Conservation (phyloP, 1,140 invertebrate genomes). For the Caenorhabditis brenneri region DNA sequence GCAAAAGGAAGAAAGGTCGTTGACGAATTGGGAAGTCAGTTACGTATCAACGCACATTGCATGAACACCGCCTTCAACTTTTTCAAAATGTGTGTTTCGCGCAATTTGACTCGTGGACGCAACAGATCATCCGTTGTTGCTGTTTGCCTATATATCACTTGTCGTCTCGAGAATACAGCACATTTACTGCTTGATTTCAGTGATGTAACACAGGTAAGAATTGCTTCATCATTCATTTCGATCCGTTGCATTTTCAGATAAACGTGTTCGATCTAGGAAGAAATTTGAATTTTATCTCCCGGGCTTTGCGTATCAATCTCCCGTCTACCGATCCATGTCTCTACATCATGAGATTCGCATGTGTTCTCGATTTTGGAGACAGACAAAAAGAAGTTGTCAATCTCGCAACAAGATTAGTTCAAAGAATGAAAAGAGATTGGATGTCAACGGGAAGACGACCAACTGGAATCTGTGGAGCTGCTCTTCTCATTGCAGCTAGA, state of each 20-base stretch:
- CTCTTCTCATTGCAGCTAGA: slow-evolving; percentile 87
- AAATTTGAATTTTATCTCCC: slow-evolving; percentile 86
- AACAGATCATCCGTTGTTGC: slow-evolving; percentile 85
- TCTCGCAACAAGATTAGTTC: slow-evolving; percentile 88
- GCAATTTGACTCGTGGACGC: slow-evolving; percentile 86
- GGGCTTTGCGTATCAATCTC: slow-evolving; percentile 88
- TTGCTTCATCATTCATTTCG: neutral
- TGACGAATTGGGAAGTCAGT: slow-evolving; percentile 67
- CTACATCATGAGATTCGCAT: slow-evolving; percentile 91
- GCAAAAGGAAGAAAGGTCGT: slow-evolving; percentile 67
- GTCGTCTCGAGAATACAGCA: slow-evolving; percentile 87
- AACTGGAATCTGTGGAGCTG: slow-evolving; percentile 93
- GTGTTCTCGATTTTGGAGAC: slow-evolving; percentile 84
- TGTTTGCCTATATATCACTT: slow-evolving; percentile 96
- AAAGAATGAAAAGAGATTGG: slow-evolving; percentile 96
- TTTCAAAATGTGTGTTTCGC: slow-evolving; percentile 90
- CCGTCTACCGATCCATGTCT: slow-evolving; percentile 90
- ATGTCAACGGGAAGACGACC: slow-evolving; percentile 92
- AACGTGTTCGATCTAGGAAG: slow-evolving; percentile 93
- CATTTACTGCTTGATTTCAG: slow-evolving; percentile 98
- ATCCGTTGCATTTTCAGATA: slow-evolving; percentile 76
- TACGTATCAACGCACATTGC: slow-evolving; percentile 82
- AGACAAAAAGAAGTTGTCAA: slow-evolving; percentile 76
- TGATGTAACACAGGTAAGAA: slow-evolving; percentile 81
- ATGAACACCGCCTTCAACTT: slow-evolving; percentile 92